A percentile compares a stretch with the other conserved stretches of the same genome.
Evolutionary conservation across 2,797 vertebrate genomes (phyloP).

Genomic region (Alcedo atthis): DNA sequence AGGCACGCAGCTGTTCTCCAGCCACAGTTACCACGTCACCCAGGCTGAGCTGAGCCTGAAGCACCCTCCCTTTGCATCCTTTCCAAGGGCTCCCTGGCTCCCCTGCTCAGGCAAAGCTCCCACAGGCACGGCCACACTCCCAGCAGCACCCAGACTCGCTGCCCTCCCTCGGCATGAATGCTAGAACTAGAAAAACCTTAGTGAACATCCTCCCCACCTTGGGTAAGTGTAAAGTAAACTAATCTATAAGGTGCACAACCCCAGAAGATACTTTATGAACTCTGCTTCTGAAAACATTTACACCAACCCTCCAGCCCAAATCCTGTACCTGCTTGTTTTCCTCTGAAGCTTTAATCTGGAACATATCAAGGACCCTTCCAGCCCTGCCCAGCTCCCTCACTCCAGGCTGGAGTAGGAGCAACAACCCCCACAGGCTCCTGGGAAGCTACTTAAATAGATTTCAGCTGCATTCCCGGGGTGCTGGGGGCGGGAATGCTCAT

Average conservation of each 20-base stretch:
- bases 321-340: not conserved
- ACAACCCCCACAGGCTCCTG: too few species aligned
- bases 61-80: too few species aligned
- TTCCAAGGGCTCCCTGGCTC: not conserved
- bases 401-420: not conserved
- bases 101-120: too few species aligned
- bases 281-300: not conserved
- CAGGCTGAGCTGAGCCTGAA: not conserved
- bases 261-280: not conserved
- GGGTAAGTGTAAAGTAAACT: fast-evolving
- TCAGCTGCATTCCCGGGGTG: not conserved
- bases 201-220: not conserved
- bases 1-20: not conserved
- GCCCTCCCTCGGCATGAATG: not conserved
- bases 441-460: not conserved
- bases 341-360: not conserved
- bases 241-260: not conserved
- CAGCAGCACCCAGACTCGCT: not conserved
- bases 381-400: too few species aligned
- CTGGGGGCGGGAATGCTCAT: constrained; percentile 40
- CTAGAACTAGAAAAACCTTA: not conserved
- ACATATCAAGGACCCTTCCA: fast-evolving
- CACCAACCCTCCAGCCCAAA: not conserved
- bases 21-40: too few species aligned
- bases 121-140: too few species aligned